Base-by-base conservation (phyloP, 1,140 invertebrate species). In the Achatina immaculata region DNA sequence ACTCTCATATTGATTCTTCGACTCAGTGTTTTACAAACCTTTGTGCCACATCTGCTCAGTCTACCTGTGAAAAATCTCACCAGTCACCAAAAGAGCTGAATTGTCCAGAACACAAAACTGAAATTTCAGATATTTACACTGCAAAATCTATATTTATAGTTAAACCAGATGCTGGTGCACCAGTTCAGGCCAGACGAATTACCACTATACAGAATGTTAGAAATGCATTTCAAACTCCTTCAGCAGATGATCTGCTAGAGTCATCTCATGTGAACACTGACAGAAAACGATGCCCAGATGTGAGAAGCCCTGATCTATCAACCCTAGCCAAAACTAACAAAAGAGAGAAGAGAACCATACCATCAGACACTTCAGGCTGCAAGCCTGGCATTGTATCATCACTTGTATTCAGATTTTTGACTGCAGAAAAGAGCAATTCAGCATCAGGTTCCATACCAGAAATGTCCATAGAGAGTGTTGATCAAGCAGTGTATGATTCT, bases 401-500 rank as follows among this genome's bases (percentile, higher is more conserved):
- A 51, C 31, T 74, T 74, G 45, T 2, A 24, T 74, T 6, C 28
- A 43, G 45, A 74, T 31, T 31, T 31, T 11, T 9, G 16, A 62
- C 74, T 42, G 55, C 38, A 16, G 42, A 21, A 4, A 65, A 65
- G 31, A 77, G 19, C 38, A 42, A 31, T 65, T 40, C 55, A 2
- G 9, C 31, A 62, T 24, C 42, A 45, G 4, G 24, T 19, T 68
- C 40, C 28, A 78, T 48, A 68, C 31, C 36, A 45, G 78, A 80
- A 58, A 80, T 80, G 78, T 80, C 78, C 43, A 80, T 80, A 71
- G 78, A 80, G 68, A 80, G 78, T 45, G 78, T 45, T 40, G 78
- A 80, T 28, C 78, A 80, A 55, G 78, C 68, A 9, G 78, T 80
- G 21, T 71, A 40, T 55, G 45, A 80, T 19, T 80, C 78, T 3